Evolutionary conservation across 2,113 vertebrate species (phyloP).

Genomic region (Cathartes aura): DNA sequence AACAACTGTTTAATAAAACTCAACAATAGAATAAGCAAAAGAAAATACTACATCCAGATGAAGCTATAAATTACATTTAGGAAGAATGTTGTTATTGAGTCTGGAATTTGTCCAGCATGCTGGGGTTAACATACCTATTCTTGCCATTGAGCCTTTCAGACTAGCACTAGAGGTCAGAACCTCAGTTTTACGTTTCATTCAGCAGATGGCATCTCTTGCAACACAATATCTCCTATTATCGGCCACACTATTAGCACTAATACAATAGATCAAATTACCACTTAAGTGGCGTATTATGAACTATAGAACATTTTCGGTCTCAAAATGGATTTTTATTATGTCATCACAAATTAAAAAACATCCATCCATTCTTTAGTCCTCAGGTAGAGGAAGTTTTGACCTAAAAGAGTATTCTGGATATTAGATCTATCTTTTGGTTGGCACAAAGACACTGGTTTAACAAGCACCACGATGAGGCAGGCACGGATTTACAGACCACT

Average conservation of each 20-base stretch:
- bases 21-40: not conserved
- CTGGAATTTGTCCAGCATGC: not conserved
- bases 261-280: not conserved
- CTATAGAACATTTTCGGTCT: not conserved
- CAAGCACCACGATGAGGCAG: fast-evolving
- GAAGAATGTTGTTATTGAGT: not conserved
- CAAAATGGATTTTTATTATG: not conserved
- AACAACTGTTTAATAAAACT: constrained; percentile 39
- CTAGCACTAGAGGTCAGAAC: not conserved
- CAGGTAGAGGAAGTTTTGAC: not conserved
- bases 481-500: not conserved
- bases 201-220: not conserved
- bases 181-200: not conserved
- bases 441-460: not conserved
- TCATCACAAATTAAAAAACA: not conserved
- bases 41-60: constrained; percentile 22
- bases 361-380: not conserved
- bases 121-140: not conserved
- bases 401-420: not conserved
- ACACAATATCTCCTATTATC: not conserved
- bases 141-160: not conserved
- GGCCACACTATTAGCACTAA: not conserved
- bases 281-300: fast-evolving
- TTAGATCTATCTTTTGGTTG: not conserved
- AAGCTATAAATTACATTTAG: constrained; percentile 32